A percentile compares a stretch with the other conserved stretches of the same genome.
Conservation (phyloP, 2,888 invertebrate genomes). For the Spilarctia lutea region DNA sequence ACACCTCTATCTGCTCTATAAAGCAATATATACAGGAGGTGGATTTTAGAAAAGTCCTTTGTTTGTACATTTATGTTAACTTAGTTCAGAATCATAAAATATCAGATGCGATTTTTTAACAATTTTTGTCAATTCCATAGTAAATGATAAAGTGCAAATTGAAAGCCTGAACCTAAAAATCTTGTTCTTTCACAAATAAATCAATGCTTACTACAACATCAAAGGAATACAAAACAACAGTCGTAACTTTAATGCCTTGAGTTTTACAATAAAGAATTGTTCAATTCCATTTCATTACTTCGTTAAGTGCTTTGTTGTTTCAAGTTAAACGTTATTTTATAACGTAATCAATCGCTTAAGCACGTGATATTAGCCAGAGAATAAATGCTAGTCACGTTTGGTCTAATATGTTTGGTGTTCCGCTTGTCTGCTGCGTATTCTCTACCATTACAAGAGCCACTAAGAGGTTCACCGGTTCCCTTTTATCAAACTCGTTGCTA, state of each 20-base stretch:
- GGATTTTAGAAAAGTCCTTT: background rate
- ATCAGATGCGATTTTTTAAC: background rate
- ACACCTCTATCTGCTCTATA: background rate
- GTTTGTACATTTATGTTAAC: background rate
- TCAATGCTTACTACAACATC: slow-evolving; percentile 23
- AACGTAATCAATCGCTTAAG: slow-evolving; percentile 24
- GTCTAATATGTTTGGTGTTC: slow-evolving; percentile 27
- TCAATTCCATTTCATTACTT: slow-evolving; percentile 25
- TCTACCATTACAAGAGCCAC: slow-evolving; percentile 9
- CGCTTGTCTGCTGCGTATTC: slow-evolving; percentile 21
- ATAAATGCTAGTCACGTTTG: slow-evolving; percentile 41
- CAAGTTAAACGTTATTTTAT: slow-evolving; percentile 19
- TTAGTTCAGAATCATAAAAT: background rate
- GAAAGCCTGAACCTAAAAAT: slow-evolving; percentile 5
- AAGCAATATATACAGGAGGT: background rate
- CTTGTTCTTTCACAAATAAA: slow-evolving; percentile 22
- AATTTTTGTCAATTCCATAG: background rate
- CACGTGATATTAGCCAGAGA: slow-evolving; percentile 18
- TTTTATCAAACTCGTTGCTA: slow-evolving; percentile 21
- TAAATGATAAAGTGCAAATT: background rate
- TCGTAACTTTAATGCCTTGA: slow-evolving; percentile 20
- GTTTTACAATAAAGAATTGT: slow-evolving; percentile 26
- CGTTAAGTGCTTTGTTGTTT: slow-evolving; percentile 24
- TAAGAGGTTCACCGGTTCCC: slow-evolving; percentile 19
- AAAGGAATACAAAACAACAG: slow-evolving; percentile 29